A percentile compares a stretch with the other conserved stretches of the same genome.
Evolutionary conservation across 37 sponge, comb jelly and placozoan genomes (phyloP).

Genomic region (Oopsacas minuta): DNA sequence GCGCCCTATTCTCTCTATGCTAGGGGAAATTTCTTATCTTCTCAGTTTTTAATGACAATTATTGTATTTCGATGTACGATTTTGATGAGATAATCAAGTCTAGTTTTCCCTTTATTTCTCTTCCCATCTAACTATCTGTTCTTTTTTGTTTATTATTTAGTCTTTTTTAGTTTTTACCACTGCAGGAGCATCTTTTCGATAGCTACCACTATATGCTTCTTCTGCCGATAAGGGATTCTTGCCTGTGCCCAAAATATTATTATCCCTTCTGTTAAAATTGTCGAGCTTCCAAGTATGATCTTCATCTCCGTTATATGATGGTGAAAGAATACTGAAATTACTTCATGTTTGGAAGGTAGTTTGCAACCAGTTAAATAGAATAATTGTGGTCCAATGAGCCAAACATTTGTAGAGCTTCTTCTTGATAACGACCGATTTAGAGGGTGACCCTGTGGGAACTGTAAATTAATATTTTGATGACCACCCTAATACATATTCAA

Average conservation of each 20-base stretch:
- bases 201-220: conserved; percentile 9
- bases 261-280: neutral
- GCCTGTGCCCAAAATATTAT: conserved; percentile 3
- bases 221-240: conserved; percentile 17
- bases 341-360: no score
- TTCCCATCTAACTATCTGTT: neutral
- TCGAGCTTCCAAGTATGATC: neutral
- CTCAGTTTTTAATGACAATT: neutral
- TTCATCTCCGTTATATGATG: no score
- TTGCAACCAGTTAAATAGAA: no score
- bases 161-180: conserved; percentile 11
- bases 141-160: conserved; percentile 15
- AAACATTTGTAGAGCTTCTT: no score
- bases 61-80: neutral
- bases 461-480: no score
- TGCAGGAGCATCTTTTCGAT: conserved; percentile 4
- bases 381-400: no score
- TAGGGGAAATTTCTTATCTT: conserved; percentile 12
- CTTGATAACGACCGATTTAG: no score
- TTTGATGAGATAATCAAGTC: neutral
- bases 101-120: neutral
- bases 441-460: no score
- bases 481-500: no score
- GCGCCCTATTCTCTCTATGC: conserved; percentile 1
- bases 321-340: no score